These are phyloP conservation scores for Caenorhabditis doughertyi DNA, from an alignment of 2,888 invertebrate genomes.

Conservation along the genomic window DNA sequence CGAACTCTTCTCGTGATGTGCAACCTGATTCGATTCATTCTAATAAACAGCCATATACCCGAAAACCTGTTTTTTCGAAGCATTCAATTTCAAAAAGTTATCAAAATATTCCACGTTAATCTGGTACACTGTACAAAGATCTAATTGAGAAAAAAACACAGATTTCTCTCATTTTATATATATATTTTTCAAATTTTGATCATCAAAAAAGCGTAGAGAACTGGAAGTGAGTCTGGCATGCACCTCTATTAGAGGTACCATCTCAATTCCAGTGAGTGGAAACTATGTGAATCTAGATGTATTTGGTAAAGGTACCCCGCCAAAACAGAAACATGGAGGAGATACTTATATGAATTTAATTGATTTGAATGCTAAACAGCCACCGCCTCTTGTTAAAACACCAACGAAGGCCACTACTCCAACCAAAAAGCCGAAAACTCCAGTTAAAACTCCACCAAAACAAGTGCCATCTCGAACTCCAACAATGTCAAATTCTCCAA, in stretches of 20 bases:
- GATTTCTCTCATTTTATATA: not conserved
- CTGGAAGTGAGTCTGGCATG: too few species aligned
- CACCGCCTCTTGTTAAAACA: not conserved
- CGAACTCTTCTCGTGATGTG: not conserved
- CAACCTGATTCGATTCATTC: not conserved
- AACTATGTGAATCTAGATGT: constrained; percentile 11
- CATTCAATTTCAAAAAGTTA: too few species aligned
- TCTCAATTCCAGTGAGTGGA: constrained; percentile 9
- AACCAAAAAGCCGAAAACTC: not conserved
- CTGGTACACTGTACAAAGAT: too few species aligned
- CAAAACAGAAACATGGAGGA: constrained; percentile 1
- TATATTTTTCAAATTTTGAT: not conserved
- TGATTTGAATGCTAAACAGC: not conserved
- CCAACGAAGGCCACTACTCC: not conserved
- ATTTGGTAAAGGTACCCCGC: not conserved
- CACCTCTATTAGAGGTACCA: too few species aligned
- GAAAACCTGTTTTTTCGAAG: too few species aligned
- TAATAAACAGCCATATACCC: not conserved
- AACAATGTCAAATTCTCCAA: not conserved
- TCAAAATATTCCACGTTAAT: not conserved
- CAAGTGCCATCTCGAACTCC: not conserved
- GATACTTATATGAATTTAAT: constrained; percentile 12
- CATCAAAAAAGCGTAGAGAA: not conserved
- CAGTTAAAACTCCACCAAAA: constrained; percentile 5
- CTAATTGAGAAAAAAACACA: too few species aligned